Evolutionary conservation across 1,140 invertebrate genomes (phyloP).

Genomic region (Homarus americanus): DNA sequence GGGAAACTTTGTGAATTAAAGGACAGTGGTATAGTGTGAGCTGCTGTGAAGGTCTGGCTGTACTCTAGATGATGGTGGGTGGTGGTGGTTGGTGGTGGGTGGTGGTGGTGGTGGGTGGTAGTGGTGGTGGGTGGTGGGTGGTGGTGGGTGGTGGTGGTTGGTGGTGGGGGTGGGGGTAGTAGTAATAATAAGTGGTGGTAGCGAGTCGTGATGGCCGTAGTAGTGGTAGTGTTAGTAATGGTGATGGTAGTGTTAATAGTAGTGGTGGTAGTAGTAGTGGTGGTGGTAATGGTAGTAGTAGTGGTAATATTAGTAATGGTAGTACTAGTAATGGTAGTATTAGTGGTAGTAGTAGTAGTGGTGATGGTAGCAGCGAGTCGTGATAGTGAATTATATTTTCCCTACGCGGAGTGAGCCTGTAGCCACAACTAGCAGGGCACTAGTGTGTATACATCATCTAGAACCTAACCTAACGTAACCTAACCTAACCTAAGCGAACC

Average conservation of each 20-base stretch:
- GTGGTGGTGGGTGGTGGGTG: neutral
- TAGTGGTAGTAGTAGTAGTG: neutral
- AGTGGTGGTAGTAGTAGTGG: neutral
- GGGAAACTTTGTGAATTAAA: slow-evolving; percentile 20
- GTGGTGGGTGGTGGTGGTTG: too few species aligned
- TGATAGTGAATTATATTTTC: too few species aligned
- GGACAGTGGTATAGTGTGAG: too few species aligned
- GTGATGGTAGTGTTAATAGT: neutral
- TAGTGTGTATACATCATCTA: too few species aligned
- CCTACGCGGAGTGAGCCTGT: too few species aligned
- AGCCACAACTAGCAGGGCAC: too few species aligned
- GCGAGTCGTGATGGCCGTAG: too few species aligned
- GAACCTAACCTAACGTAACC: too few species aligned
- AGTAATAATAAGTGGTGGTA: too few species aligned
- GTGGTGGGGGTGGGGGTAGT: neutral
- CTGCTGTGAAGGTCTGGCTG: too few species aligned
- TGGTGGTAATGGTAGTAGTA: neutral
- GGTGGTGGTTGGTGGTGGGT: neutral
- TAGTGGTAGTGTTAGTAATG: neutral
- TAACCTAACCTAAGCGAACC: too few species aligned
- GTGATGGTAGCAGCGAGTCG: neutral
- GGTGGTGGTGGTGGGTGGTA: neutral
- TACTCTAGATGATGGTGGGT: too few species aligned
- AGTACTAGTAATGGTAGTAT: neutral
- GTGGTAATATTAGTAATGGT: neutral